phyloP scores from a whole-genome alignment of 2,888 invertebrate species.

The Troides helena region DNA sequence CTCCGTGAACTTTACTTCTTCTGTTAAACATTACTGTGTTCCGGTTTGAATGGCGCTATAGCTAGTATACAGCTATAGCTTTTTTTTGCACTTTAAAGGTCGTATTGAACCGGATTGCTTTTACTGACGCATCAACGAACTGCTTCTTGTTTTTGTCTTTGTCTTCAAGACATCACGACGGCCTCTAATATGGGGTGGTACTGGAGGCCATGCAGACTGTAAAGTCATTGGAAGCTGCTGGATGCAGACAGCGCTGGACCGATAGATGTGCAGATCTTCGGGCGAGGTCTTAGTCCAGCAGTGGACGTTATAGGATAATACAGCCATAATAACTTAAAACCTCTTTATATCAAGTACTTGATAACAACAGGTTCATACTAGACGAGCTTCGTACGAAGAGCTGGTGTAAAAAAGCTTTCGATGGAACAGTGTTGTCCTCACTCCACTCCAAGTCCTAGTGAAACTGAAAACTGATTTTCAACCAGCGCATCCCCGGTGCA shows the following conservation, averaged over 20 bases:
- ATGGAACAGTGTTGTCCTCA: conserved; percentile 50
- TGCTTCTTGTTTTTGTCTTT: background rate
- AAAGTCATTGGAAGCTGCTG: too few species aligned
- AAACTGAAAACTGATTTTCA: conserved; percentile 70
- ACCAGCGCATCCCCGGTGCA: conserved; percentile 70
- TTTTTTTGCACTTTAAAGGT: background rate
- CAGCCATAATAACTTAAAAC: background rate
- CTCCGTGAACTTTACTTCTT: too few species aligned
- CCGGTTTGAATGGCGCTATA: too few species aligned
- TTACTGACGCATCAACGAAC: background rate
- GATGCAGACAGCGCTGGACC: too few species aligned
- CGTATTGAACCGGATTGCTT: background rate
- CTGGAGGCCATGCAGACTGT: too few species aligned
- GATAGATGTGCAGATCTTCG: too few species aligned
- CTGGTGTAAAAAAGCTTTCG: conserved; percentile 33
- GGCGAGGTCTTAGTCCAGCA: too few species aligned
- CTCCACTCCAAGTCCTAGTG: conserved; percentile 42
- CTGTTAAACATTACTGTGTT: too few species aligned
- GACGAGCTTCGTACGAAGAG: conserved; percentile 6
- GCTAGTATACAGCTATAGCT: background rate
- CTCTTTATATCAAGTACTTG: background rate
- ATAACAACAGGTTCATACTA: background rate
- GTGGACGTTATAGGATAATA: background rate
- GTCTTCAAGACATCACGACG: too few species aligned
- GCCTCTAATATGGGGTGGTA: too few species aligned